These are phyloP conservation scores for Coregonus clupeaformis DNA, from an alignment of 2,113 vertebrate species.

Conservation along the genomic window DNA sequence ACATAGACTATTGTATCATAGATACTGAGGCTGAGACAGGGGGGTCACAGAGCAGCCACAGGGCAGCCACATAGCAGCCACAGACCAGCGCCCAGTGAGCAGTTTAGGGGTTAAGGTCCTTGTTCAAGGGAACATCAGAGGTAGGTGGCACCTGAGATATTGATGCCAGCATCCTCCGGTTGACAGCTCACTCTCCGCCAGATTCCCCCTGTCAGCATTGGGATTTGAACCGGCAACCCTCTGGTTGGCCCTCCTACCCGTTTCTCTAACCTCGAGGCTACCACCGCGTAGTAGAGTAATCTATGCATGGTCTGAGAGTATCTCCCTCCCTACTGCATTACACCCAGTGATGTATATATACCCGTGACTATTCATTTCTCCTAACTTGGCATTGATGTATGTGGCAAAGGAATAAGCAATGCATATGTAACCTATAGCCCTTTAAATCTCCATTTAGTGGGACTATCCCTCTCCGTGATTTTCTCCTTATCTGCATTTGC, in stretches of 20 bases:
- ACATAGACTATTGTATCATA: no score
- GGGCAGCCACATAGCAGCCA: no score
- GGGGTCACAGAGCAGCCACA: no score
- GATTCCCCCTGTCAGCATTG: no score
- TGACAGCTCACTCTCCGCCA: slow-evolving; percentile 39
- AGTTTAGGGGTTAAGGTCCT: slow-evolving; percentile 40
- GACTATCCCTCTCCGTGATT: slow-evolving; percentile 75
- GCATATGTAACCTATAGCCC: slow-evolving; percentile 80
- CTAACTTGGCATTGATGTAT: slow-evolving; percentile 85
- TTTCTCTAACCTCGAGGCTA: no score
- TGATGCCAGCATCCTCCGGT: slow-evolving; percentile 60
- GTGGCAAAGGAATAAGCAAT: slow-evolving; percentile 77
- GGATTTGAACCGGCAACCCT: no score
- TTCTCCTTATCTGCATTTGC: slow-evolving; percentile 92
- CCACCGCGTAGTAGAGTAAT: slow-evolving; percentile 40
- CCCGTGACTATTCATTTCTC: slow-evolving; percentile 71
- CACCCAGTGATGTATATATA: slow-evolving; percentile 27
- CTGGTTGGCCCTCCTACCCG: no score
- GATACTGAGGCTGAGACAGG: no score
- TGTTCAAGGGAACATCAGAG: slow-evolving; percentile 18
- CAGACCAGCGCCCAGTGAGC: no score
- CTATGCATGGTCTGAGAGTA: slow-evolving; percentile 59
- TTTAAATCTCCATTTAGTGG: slow-evolving; percentile 83
- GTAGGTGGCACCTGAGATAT: slow-evolving; percentile 14
- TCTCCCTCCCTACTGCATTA: slow-evolving; percentile 51